Evolutionary conservation across 2,797 vertebrate genomes (phyloP).

Genomic region (Gouania willdenowi): DNA sequence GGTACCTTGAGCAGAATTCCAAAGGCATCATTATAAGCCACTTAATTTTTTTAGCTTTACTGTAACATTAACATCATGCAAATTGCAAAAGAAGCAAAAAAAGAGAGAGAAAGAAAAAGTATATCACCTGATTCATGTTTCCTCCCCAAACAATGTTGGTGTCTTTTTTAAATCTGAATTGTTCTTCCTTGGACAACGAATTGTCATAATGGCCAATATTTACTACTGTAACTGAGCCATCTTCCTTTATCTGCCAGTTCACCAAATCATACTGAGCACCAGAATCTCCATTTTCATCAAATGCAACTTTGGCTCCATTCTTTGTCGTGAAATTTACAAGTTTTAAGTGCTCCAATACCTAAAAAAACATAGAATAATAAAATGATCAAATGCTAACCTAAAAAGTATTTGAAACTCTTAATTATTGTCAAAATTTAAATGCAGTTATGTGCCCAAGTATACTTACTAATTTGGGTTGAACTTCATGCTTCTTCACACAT

Average conservation of each 20-base stretch:
- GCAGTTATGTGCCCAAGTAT: background rate
- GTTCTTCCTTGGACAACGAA: conserved; percentile 35
- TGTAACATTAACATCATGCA: background rate
- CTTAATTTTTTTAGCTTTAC: too few species aligned
- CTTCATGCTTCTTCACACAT: conserved; percentile 45
- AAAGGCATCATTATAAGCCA: too few species aligned
- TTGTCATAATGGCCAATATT: conserved; percentile 61
- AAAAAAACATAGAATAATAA: background rate
- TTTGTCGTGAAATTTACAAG: conserved; percentile 59
- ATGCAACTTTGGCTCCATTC: conserved; percentile 53
- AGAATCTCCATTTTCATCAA: conserved; percentile 63
- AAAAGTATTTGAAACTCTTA: background rate
- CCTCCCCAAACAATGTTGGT: conserved; percentile 52
- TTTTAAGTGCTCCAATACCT: conserved; percentile 59
- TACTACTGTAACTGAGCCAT: conserved; percentile 50
- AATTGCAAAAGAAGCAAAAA: too few species aligned
- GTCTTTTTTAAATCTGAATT: conserved; percentile 37
- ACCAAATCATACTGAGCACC: conserved; percentile 61
- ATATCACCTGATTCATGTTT: conserved; percentile 40
- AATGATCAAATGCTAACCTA: background rate
- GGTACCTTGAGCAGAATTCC: too few species aligned
- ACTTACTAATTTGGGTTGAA: conserved; percentile 54
- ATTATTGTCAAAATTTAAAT: too few species aligned
- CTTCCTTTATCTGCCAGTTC: conserved; percentile 64
- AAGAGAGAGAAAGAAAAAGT: too few species aligned